Evolutionary conservation across 2,797 vertebrate species (phyloP).

Genomic region (Glossophaga mutica): DNA sequence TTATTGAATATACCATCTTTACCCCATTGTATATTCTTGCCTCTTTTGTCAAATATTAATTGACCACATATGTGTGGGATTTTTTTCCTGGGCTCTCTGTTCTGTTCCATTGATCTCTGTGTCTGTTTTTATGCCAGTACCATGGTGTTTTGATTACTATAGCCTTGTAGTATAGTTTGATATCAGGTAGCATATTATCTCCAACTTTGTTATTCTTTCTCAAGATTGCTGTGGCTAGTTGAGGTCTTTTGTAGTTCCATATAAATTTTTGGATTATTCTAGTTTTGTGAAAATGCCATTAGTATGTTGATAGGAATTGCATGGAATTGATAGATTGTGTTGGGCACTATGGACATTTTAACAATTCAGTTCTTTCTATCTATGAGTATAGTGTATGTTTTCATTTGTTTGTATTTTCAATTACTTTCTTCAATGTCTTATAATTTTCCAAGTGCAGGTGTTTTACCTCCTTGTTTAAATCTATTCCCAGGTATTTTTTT

Average conservation of each 20-base stretch:
- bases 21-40: neutral
- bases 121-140: neutral
- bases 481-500: neutral
- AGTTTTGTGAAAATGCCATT: neutral
- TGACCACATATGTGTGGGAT: neutral
- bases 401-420: neutral
- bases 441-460: neutral
- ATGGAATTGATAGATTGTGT: neutral
- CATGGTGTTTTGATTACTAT: neutral
- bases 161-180: neutral
- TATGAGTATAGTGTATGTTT: neutral
- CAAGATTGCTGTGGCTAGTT: neutral
- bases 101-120: neutral
- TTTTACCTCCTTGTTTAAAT: neutral
- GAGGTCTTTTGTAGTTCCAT: neutral
- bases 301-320: neutral
- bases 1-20: neutral
- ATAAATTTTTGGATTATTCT: neutral
- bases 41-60: neutral
- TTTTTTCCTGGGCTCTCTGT: neutral
- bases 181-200: neutral
- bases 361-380: neutral
- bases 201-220: neutral
- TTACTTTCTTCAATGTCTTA: neutral
- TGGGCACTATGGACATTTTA: neutral